Evolutionary conservation across 2,888 invertebrate species (phyloP).

Genomic region (Eupeodes latifasciatus): DNA sequence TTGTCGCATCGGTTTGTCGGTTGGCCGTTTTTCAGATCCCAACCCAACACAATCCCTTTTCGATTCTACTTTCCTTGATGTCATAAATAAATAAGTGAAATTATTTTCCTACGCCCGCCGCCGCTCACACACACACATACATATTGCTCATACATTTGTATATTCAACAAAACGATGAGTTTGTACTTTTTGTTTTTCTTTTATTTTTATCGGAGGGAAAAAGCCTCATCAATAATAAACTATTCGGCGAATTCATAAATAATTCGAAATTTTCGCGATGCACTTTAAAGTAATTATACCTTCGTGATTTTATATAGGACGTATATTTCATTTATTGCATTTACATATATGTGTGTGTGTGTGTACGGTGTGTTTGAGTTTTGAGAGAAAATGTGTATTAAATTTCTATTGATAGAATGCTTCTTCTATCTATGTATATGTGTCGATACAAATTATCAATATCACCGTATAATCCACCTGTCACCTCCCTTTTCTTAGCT

Average conservation of each 20-base stretch:
- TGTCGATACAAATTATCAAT: background rate
- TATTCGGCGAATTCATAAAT: slow-evolving; percentile 64
- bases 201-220: slow-evolving; percentile 22
- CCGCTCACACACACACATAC: background rate
- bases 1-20: too few relatives aligned
- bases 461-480: slow-evolving; percentile 52
- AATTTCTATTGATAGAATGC: background rate
- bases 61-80: background rate
- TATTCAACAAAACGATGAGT: background rate
- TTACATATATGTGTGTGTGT: too few relatives aligned
- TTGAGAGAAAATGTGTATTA: background rate
- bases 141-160: too few relatives aligned
- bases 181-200: slow-evolving; percentile 4
- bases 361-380: background rate
- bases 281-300: slow-evolving; percentile 57
- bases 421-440: background rate
- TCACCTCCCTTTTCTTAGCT: background rate
- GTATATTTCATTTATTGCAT: background rate
- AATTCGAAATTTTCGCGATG: slow-evolving; percentile 53
- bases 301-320: background rate
- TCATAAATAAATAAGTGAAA: slow-evolving; percentile 44
- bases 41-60: background rate
- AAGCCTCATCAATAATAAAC: slow-evolving; percentile 59
- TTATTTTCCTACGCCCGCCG: background rate
- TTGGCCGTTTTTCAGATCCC: background rate